Conservation (phyloP, 2,113 vertebrate genomes). For the Paramisgurnus dabryanus region DNA sequence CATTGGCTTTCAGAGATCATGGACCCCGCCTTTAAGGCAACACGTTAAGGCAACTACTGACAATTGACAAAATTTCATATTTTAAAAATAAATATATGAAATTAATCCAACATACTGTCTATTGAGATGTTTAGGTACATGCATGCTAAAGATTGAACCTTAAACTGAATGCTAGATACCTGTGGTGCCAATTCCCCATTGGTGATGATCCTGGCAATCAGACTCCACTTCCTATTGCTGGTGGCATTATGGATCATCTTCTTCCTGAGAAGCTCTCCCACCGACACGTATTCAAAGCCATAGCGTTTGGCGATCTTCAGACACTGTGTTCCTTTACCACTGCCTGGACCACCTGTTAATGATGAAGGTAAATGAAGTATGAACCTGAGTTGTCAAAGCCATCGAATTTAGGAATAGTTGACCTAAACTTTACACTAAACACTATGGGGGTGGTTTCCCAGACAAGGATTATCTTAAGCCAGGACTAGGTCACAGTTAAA, state of each 20-base stretch:
- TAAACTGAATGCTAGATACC: constrained; percentile 70
- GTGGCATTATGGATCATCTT: constrained; percentile 96
- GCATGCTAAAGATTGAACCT: constrained; percentile 2
- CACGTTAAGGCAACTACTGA: too few species aligned
- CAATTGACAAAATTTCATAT: too few species aligned
- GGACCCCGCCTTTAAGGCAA: too few species aligned
- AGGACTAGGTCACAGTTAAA: too few species aligned
- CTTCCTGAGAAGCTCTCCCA: constrained; percentile 93
- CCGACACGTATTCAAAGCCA: constrained; percentile 94
- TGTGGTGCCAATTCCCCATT: constrained; percentile 96
- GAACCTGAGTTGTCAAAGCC: background rate
- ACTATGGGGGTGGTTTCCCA: too few species aligned
- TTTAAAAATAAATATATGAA: too few species aligned
- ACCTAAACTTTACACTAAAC: too few species aligned
- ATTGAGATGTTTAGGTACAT: background rate
- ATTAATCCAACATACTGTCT: too few species aligned
- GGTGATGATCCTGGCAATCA: constrained; percentile 98
- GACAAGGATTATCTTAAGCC: too few species aligned
- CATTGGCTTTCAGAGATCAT: too few species aligned
- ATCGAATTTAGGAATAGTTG: too few species aligned
- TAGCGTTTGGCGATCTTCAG: constrained; percentile 96
- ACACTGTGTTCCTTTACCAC: constrained; percentile 97
- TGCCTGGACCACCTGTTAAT: constrained; percentile 90
- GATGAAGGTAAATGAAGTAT: constrained; percentile 41
- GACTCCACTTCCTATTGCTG: constrained; percentile 97